phyloP scores from a whole-genome alignment of 64 coral and sea anemone species.

The Pocillopora damicornis region DNA sequence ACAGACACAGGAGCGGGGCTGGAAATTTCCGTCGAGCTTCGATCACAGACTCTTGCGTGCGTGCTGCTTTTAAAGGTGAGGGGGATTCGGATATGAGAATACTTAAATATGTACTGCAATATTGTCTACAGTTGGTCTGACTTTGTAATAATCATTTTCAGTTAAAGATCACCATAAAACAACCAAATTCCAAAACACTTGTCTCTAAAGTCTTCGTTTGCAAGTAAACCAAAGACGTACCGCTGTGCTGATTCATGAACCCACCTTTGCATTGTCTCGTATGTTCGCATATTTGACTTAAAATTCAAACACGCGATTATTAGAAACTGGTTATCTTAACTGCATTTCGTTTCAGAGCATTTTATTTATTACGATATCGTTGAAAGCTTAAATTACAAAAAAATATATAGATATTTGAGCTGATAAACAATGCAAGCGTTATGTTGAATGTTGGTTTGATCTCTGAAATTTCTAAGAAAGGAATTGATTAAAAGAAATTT shows the following conservation, averaged over 20 bases:
- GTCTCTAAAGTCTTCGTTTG: not conserved
- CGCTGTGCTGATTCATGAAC: not conserved
- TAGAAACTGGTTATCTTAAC: not conserved
- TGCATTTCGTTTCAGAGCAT: too few species aligned
- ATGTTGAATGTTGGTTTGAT: too few species aligned
- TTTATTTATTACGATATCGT: too few species aligned
- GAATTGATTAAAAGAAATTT: not conserved
- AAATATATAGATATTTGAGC: too few species aligned
- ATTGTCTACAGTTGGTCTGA: too few species aligned
- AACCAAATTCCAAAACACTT: not conserved
- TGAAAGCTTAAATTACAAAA: too few species aligned
- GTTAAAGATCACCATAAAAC: not conserved
- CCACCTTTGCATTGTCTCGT: not conserved
- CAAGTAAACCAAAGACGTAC: not conserved
- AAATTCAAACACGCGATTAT: not conserved
- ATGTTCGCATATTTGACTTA: not conserved
- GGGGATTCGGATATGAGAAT: too few species aligned
- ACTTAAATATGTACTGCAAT: too few species aligned
- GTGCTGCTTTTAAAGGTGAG: too few species aligned
- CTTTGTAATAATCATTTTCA: not conserved
- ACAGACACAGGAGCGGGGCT: not conserved
- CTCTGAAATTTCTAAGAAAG: not conserved
- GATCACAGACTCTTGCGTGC: too few species aligned
- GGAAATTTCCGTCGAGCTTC: not conserved
- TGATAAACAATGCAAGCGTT: too few species aligned